Evolutionary conservation across 92 coral and sea anemone species (phyloP).

Genomic region (Zoanthus solanderi): DNA sequence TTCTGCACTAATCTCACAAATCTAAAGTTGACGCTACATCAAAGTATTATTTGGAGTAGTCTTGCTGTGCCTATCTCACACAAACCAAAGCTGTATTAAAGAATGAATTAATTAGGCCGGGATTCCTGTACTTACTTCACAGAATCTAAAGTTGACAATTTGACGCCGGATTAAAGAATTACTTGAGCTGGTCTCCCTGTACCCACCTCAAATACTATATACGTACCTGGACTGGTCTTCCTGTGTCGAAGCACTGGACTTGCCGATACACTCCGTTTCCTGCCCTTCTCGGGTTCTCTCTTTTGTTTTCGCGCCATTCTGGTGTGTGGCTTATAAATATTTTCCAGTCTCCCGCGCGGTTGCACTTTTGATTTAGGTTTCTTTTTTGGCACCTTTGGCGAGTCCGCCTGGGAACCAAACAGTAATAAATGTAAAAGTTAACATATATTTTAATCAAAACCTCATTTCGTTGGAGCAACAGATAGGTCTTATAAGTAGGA

Average conservation of each 20-base stretch:
- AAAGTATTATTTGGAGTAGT: no score
- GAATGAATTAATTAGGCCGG: no score
- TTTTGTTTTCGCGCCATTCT: constrained; percentile 70
- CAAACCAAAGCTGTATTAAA: no score
- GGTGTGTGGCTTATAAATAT: constrained; percentile 78
- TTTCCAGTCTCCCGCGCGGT: constrained; percentile 71
- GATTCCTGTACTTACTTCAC: no score
- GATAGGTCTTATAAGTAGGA: no score
- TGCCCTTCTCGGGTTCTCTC: constrained; percentile 64
- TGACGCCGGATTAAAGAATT: background rate
- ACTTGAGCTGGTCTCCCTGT: constrained; percentile 65
- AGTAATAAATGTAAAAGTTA: background rate
- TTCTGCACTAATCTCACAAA: no score
- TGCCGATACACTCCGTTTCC: constrained; percentile 94
- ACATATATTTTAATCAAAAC: background rate
- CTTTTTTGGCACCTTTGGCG: constrained; percentile 77
- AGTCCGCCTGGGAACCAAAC: constrained; percentile 23
- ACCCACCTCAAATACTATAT: background rate
- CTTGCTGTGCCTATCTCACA: no score
- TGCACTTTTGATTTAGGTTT: constrained; percentile 67
- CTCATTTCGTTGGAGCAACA: no score
- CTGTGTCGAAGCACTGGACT: constrained; percentile 82
- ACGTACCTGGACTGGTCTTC: constrained; percentile 44
- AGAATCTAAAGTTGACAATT: no score
- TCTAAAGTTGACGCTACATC: no score